These are phyloP conservation scores for Scophthalmus maximus DNA, from an alignment of 2,113 vertebrate species.

Conservation along the genomic window DNA sequence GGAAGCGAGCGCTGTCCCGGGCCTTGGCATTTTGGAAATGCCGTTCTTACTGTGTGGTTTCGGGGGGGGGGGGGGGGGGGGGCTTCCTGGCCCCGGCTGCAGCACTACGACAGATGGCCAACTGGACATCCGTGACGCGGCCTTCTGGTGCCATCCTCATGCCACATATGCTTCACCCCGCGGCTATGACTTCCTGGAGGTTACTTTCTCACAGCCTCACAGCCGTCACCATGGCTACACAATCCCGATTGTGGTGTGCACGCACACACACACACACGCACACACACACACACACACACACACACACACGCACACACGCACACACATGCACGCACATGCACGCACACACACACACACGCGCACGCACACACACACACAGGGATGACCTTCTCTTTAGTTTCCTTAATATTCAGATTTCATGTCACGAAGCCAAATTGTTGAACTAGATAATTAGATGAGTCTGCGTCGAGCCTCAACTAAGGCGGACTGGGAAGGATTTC, in stretches of 20 bases:
- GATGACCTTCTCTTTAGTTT: conserved; percentile 14
- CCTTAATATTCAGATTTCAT: conserved; percentile 42
- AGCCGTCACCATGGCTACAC: conserved; percentile 70
- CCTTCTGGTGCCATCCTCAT: conserved; percentile 80
- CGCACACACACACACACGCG: neutral
- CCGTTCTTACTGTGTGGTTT: conserved; percentile 56
- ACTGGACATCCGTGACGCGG: conserved; percentile 77
- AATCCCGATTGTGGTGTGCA: conserved; percentile 32
- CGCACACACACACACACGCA: conserved; percentile 1
- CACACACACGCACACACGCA: neutral
- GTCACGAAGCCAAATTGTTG: conserved; percentile 28
- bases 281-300: neutral
- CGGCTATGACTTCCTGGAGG: conserved; percentile 79
- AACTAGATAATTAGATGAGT: conserved; percentile 38
- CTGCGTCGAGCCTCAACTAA: conserved; percentile 42
- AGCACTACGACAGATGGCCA: conserved; percentile 78
- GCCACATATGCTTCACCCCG: conserved; percentile 82
- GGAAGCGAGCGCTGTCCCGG: conserved; percentile 44
- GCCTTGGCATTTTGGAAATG: conserved; percentile 70
- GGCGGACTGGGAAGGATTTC: conserved; percentile 42
- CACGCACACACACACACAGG: neutral
- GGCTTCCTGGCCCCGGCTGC: conserved; percentile 69
- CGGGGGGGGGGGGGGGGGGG: no score
- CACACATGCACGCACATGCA: neutral
- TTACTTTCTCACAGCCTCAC: conserved; percentile 73